Percentiles rank a stretch among this genome's conserved stretches.
Conservation (phyloP, 2,797 vertebrate genomes). For the Acipenser oxyrinchus region DNA sequence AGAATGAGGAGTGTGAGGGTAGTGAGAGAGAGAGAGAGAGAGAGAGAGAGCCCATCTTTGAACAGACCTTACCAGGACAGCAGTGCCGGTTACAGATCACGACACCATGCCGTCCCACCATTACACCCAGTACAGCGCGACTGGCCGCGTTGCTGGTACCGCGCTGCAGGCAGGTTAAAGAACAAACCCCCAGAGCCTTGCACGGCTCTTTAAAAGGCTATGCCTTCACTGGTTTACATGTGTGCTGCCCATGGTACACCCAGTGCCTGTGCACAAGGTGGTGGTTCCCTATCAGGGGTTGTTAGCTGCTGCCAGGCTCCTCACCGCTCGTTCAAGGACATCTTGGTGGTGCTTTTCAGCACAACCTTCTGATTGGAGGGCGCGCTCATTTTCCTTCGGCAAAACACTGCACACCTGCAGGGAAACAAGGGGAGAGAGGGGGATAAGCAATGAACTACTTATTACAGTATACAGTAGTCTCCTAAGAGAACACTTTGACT, state of each 20-base stretch:
- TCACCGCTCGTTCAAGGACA: constrained; percentile 99
- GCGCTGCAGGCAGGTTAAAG: no score
- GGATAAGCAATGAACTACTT: not conserved
- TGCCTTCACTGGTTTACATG: constrained; percentile 27
- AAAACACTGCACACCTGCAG: constrained; percentile 25
- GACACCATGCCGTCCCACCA: not conserved
- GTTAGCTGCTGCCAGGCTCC: constrained; percentile 67
- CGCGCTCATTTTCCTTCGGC: constrained; percentile 70
- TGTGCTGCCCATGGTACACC: constrained; percentile 42
- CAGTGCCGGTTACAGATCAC: not conserved
- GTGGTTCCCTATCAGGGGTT: constrained; percentile 37
- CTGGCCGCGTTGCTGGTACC: no score
- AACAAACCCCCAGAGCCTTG: no score
- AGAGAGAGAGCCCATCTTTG: constrained; percentile 17
- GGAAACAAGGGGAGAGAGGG: not conserved
- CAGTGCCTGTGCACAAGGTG: not conserved
- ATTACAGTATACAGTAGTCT: not conserved
- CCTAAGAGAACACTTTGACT: not conserved
- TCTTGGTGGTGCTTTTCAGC: constrained; percentile 99
- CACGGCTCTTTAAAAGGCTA: no score
- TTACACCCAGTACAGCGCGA: no score
- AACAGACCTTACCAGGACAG: not conserved
- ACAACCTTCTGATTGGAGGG: constrained; percentile 92
- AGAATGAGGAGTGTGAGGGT: constrained; percentile 10
- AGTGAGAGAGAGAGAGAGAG: constrained; percentile 28